Evolutionary conservation across 2,113 vertebrate species (phyloP).

Genomic region (Camarhynchus parvulus): DNA sequence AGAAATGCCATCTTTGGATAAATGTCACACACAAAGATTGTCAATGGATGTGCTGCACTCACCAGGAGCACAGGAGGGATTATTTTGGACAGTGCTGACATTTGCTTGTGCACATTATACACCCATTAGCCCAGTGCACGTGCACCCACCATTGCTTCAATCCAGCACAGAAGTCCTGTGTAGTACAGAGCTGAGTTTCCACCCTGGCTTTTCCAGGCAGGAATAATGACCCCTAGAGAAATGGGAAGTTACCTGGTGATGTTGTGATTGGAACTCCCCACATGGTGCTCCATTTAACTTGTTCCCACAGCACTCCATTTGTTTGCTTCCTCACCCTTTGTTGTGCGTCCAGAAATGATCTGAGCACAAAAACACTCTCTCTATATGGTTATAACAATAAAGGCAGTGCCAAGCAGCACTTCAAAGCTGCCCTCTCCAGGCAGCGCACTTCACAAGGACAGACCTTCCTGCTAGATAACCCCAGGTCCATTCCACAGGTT

Average conservation of each 20-base stretch:
- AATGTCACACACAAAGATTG: background rate
- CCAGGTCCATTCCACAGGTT: background rate
- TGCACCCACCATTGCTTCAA: background rate
- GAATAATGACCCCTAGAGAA: background rate
- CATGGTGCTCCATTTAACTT: background rate
- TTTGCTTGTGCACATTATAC: background rate
- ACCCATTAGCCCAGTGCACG: accelerated
- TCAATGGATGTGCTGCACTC: background rate
- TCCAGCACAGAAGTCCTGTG: background rate
- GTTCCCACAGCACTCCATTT: background rate
- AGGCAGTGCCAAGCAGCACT: background rate
- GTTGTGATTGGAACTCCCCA: constrained; percentile 13
- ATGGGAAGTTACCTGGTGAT: background rate
- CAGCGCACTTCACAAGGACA: constrained; percentile 33
- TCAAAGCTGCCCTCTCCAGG: constrained; percentile 48
- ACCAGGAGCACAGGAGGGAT: background rate
- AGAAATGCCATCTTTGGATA: background rate
- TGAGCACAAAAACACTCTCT: background rate
- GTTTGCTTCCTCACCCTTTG: constrained; percentile 36
- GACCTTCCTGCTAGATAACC: constrained; percentile 41
- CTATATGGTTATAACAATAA: constrained; percentile 2
- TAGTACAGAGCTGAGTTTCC: background rate
- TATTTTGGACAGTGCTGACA: background rate
- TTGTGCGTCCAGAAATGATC: constrained; percentile 11
- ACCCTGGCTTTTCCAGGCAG: background rate